Base-by-base conservation (phyloP, 2,888 invertebrate genomes). In the Brachyopa scutellaris region DNA sequence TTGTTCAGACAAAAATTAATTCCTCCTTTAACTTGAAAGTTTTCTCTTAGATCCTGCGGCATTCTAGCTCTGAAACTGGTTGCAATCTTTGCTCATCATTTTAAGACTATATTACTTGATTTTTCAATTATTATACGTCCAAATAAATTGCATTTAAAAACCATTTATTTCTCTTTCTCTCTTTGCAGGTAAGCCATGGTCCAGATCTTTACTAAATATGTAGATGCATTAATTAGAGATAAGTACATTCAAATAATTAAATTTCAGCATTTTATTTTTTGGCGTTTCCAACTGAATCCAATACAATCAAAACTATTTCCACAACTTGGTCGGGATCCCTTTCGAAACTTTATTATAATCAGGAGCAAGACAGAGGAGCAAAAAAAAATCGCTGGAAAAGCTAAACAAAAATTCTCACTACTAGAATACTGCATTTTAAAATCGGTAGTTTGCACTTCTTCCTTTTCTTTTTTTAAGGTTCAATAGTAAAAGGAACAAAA, bases 341-440 rank as follows among this genome's bases (percentile, higher is more conserved):
- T 66, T 6, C 57, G 61, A 67, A 82, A 82, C 70, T 82, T 82
- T 72, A 77, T 77, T 82, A 77, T 67, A 72, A 82, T 77, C 76
- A 82, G 57, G 15, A 45, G 13, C 7, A 19, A 15, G 6, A 66
- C 23, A 31, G 23, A 53, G 23, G 61, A 2, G 36, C 49, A 69
- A 2, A 42, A 59, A 64, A 26, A 26, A 6, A 26, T 5, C 3
- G 6, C 26, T 26, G 6, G 6, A 26, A 26, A 6, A 26, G 4
- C 26, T 5, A 26, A 26, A 6, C 26, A 6, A 26, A 3, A 5
- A 26, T 26, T 26, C 26, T 26, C 26, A 6, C 36, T 49, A 4
- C 9, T 26, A 13, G 42, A 38, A 45, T 42, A 36, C 40, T 17
- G 13, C 26, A 33, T 31, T 55, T 59, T 13, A n/a, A 74, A 62